These are phyloP conservation scores for Dermatemys mawii DNA, from an alignment of 2,113 vertebrate species.

Conservation along the genomic window DNA sequence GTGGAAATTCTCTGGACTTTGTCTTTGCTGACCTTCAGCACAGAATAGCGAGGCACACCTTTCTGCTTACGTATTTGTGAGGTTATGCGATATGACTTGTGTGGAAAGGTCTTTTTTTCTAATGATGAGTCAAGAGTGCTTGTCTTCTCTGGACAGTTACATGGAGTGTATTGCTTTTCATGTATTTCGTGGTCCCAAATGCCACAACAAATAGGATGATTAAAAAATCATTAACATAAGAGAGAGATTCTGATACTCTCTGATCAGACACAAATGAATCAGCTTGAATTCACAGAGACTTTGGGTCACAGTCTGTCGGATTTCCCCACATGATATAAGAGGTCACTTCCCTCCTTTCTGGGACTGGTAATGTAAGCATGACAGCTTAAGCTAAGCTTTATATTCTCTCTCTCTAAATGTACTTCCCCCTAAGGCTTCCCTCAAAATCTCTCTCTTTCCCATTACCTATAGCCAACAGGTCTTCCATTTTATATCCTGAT, in stretches of 20 bases:
- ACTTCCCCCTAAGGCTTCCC: not conserved
- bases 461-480: not conserved
- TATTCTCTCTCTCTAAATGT: not conserved
- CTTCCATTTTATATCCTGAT: not conserved
- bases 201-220: not conserved
- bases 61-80: not conserved
- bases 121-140: conserved; percentile 10
- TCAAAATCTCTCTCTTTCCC: not conserved
- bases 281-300: not conserved
- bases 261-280: not conserved
- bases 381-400: not conserved
- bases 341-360: not conserved
- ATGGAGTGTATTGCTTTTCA: not conserved
- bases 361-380: not conserved
- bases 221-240: not conserved
- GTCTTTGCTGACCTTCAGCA: conserved; percentile 41
- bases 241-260: not conserved
- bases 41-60: not conserved
- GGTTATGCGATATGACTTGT: not conserved
- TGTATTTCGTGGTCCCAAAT: not conserved
- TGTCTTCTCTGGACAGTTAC: not conserved
- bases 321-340: not conserved
- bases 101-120: not conserved
- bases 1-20: conserved; percentile 45
- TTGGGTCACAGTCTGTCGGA: not conserved